These are phyloP conservation scores for Seira ritae DNA, from an alignment of 2,888 invertebrate genomes.

Conservation along the genomic window DNA sequence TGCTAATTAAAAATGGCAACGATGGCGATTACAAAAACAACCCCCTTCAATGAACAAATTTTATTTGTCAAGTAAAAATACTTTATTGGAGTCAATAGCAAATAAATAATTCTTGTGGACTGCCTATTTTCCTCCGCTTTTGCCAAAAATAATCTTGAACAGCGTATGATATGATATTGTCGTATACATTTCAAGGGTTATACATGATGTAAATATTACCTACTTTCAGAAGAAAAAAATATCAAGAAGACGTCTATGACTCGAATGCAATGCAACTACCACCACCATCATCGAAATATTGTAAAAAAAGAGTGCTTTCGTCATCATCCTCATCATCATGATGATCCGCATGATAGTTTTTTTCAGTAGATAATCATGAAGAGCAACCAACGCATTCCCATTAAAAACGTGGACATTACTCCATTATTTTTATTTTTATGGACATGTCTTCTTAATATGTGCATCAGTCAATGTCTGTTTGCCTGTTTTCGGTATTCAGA, in stretches of 20 bases:
- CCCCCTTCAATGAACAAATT: background rate
- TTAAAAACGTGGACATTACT: conserved; percentile 63
- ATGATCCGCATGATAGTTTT: background rate
- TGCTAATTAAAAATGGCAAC: no score
- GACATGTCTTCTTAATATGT: conserved; percentile 65
- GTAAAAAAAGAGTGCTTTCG: conserved; percentile 8
- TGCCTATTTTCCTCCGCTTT: no score
- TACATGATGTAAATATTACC: no score
- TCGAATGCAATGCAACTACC: conserved; percentile 20
- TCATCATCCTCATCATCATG: background rate
- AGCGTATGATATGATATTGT: no score
- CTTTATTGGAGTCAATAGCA: background rate
- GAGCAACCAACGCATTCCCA: conserved; percentile 60
- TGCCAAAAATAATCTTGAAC: no score
- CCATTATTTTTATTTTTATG: conserved; percentile 64
- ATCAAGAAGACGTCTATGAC: no score
- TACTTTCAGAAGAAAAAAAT: no score
- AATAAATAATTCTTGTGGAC: no score
- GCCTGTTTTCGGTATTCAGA: conserved; percentile 56
- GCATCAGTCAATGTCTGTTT: conserved; percentile 63
- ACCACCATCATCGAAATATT: conserved; percentile 10
- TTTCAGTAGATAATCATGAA: conserved; percentile 18
- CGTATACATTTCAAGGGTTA: no score
- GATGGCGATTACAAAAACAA: no score
- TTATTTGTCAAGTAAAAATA: conserved; percentile 17